phyloP scores from a whole-genome alignment of 2,113 vertebrate genomes.

The Ondatra zibethicus region DNA sequence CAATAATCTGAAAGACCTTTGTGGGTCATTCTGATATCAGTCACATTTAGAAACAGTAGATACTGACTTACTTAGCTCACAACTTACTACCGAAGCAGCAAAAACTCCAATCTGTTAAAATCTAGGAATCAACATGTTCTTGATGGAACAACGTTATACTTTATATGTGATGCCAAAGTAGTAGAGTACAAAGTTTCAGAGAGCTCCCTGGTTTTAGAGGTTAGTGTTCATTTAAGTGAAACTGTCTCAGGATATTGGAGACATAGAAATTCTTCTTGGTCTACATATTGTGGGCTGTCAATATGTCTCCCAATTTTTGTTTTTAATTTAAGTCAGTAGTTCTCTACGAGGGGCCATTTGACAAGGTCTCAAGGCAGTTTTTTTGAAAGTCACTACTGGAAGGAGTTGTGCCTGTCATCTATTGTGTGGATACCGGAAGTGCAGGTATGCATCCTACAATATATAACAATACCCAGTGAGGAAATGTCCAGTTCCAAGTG shows the following conservation, averaged over 20 bases:
- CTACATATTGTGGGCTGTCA: not conserved
- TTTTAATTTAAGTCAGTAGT: not conserved
- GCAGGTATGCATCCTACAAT: not conserved
- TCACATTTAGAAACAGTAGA: not conserved
- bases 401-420: not conserved
- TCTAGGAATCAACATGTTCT: not conserved
- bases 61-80: not conserved
- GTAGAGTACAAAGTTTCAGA: constrained; percentile 7
- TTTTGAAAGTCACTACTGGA: not conserved
- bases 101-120: not conserved
- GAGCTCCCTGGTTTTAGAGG: not conserved
- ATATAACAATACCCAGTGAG: not conserved
- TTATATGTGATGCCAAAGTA: not conserved
- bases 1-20: not conserved
- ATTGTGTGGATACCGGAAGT: not conserved
- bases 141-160: not conserved
- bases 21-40: not conserved
- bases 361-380: not conserved
- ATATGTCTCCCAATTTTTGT: not conserved
- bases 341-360: constrained; percentile 10
- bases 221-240: not conserved
- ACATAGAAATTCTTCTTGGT: not conserved
- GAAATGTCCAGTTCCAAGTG: too few relatives aligned
- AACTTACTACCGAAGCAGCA: not conserved
- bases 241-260: not conserved